Conservation (phyloP, 2,113 vertebrate species). For the Lophochroa leadbeateri region DNA sequence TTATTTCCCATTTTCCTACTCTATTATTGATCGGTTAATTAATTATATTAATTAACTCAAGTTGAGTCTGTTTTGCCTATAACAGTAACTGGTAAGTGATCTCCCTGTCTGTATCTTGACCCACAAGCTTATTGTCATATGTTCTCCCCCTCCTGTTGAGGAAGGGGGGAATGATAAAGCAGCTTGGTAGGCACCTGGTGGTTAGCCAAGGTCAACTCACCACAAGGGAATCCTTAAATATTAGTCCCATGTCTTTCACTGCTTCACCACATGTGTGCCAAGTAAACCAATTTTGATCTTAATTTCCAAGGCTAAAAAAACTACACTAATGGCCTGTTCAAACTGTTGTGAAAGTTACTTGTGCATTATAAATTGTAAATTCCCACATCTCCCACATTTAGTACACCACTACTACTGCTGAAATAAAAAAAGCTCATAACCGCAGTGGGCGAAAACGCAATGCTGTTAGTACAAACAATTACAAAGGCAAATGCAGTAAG, state of each 20-base stretch:
- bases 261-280: neutral
- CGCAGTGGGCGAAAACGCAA: rapidly evolving
- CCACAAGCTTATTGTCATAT: neutral
- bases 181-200: neutral
- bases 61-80: neutral
- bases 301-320: neutral
- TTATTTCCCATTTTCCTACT: neutral
- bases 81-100: neutral
- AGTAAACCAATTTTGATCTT: neutral
- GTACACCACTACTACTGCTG: neutral
- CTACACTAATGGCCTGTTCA: neutral
- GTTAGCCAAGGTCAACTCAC: neutral
- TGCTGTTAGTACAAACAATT: neutral
- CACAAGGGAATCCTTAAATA: neutral
- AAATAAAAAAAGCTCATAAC: neutral
- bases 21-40: neutral
- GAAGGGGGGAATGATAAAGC: neutral
- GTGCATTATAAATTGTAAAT: neutral
- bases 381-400: neutral
- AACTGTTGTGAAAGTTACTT: neutral
- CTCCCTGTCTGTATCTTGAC: neutral
- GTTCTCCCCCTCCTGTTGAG: neutral
- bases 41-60: neutral
- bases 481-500: neutral
- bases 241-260: neutral